Evolutionary conservation across 2,888 invertebrate species (phyloP).

Genomic region (Holacanthella duospinosa): DNA sequence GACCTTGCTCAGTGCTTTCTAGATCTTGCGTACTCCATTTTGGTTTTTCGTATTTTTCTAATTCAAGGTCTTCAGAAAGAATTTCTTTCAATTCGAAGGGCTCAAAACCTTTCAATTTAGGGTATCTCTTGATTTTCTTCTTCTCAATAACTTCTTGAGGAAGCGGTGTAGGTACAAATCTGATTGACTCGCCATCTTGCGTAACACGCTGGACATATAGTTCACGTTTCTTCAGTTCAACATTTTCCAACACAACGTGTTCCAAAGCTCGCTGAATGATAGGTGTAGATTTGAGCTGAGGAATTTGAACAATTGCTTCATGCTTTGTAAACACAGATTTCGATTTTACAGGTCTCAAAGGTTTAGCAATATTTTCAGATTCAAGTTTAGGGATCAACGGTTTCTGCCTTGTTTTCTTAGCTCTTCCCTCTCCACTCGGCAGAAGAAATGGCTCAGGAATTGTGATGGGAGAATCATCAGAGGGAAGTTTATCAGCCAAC

Average conservation of each 20-base stretch:
- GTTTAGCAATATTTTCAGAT: conserved; percentile 38
- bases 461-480: background rate
- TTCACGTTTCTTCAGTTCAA: background rate
- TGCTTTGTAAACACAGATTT: conserved; percentile 44
- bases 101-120: conserved; percentile 15
- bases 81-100: conserved; percentile 16
- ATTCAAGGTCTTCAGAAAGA: conserved; percentile 12
- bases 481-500: background rate
- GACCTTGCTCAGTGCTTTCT: conserved; percentile 16
- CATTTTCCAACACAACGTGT: background rate
- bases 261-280: background rate
- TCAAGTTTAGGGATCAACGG: background rate
- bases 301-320: conserved; percentile 33
- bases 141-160: background rate
- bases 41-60: conserved; percentile 24
- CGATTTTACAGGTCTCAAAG: conserved; percentile 41
- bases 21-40: conserved; percentile 39
- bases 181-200: conserved; percentile 1
- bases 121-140: conserved; percentile 9
- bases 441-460: conserved; percentile 3
- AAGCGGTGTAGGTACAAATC: background rate
- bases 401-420: background rate
- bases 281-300: background rate
- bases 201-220: background rate
- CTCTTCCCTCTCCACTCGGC: conserved; percentile 1